phyloP scores from a whole-genome alignment of 2,888 invertebrate genomes.

The Acrocyrtus sp. region DNA sequence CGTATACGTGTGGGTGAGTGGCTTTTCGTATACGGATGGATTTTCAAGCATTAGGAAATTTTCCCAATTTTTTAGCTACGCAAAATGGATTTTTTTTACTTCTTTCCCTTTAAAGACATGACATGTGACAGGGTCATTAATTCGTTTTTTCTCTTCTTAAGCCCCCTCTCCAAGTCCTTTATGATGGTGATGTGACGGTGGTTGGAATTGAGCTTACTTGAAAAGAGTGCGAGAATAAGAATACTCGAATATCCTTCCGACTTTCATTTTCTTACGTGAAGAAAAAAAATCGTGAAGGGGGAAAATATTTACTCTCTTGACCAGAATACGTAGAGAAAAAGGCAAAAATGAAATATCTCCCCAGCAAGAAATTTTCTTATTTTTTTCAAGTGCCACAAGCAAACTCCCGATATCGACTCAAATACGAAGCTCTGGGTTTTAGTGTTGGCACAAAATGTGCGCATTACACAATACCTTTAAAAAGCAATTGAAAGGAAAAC shows the following conservation, averaged over 20 bases:
- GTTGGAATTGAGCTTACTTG: too few species aligned
- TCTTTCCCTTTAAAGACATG: constrained; percentile 34
- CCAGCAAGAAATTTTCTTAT: not conserved
- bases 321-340: constrained; percentile 7
- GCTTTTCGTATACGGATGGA: too few species aligned
- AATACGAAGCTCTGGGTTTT: too few species aligned
- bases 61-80: too few species aligned
- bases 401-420: too few species aligned
- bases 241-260: not conserved
- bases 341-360: too few species aligned
- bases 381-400: too few species aligned
- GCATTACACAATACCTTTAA: not conserved
- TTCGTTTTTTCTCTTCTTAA: constrained; percentile 22
- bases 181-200: too few species aligned
- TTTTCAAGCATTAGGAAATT: constrained; percentile 1
- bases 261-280: not conserved
- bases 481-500: not conserved
- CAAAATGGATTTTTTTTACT: constrained; percentile 22
- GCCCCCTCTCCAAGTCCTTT: too few species aligned
- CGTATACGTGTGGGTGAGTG: too few species aligned
- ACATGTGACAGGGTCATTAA: constrained; percentile 52
- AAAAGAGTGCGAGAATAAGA: not conserved
- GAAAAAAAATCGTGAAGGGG: not conserved
- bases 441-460: too few species aligned
- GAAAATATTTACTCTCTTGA: constrained; percentile 43